Conservation (phyloP, 2,888 invertebrate genomes). For the Stenoptilia bipunctidactyla region DNA sequence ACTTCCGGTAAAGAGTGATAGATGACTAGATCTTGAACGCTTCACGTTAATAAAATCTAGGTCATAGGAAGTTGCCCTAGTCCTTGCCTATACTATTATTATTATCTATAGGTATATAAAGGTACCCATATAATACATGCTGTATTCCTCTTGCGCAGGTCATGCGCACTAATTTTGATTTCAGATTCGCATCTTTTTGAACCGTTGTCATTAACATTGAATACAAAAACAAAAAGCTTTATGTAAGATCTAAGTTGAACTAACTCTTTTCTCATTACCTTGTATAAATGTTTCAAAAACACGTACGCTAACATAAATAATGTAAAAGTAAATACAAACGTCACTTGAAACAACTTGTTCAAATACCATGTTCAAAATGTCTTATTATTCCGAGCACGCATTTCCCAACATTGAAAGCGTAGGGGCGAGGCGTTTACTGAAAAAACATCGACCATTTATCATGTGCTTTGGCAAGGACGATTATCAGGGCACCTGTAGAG, state of each 20-base stretch:
- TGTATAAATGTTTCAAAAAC: too few relatives aligned
- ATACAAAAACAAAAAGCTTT: too few relatives aligned
- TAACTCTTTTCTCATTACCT: too few relatives aligned
- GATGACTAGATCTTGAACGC: background rate
- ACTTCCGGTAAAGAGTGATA: background rate
- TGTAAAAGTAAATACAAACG: too few relatives aligned
- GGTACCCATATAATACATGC: constrained; percentile 22
- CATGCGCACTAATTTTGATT: constrained; percentile 37
- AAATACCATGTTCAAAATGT: too few relatives aligned
- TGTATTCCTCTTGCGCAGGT: constrained; percentile 51
- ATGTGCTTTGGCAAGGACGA: constrained; percentile 3
- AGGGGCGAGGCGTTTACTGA: constrained; percentile 25
- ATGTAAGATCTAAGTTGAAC: too few relatives aligned
- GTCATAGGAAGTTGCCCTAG: constrained; percentile 43
- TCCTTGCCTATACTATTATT: constrained; percentile 23
- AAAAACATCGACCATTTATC: constrained; percentile 39
- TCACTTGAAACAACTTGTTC: too few relatives aligned
- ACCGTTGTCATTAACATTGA: too few relatives aligned
- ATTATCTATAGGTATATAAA: constrained; percentile 9
- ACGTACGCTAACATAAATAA: too few relatives aligned
- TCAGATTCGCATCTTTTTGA: too few relatives aligned
- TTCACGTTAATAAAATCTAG: constrained; percentile 35
- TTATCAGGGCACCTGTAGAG: constrained; percentile 42
- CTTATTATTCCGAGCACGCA: constrained; percentile 25
- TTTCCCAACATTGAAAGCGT: constrained; percentile 34